These are phyloP conservation scores for Agelastica alni DNA, from an alignment of 2,888 invertebrate genomes.

Conservation along the genomic window DNA sequence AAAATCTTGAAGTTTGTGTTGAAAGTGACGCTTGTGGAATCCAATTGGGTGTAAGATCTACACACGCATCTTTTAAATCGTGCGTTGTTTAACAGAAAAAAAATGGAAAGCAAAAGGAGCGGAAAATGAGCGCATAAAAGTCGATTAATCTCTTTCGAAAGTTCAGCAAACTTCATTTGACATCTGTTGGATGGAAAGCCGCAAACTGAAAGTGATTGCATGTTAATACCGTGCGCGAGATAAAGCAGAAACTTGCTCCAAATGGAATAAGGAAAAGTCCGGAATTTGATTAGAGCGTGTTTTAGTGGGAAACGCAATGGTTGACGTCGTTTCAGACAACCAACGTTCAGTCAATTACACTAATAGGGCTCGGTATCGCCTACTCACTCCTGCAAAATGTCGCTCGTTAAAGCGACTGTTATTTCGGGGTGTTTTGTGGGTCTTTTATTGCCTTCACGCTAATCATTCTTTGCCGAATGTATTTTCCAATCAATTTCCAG, in stretches of 20 bases:
- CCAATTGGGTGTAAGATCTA: too few relatives aligned
- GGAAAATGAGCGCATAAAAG: too few relatives aligned
- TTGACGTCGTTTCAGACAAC: slow-evolving; percentile 62
- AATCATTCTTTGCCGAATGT: too few relatives aligned
- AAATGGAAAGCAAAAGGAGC: too few relatives aligned
- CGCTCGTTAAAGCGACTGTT: slow-evolving; percentile 8
- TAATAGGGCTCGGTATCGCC: slow-evolving; percentile 51
- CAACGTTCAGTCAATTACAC: slow-evolving; percentile 54
- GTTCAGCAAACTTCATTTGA: background rate
- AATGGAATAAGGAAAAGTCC: slow-evolving; percentile 46
- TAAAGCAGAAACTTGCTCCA: slow-evolving; percentile 33
- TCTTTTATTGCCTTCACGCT: background rate
- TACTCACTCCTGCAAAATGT: slow-evolving; percentile 38
- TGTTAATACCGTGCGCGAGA: slow-evolving; percentile 36
- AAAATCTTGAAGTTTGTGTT: too few relatives aligned
- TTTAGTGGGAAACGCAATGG: slow-evolving; percentile 56
- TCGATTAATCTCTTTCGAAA: background rate
- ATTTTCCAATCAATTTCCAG: too few relatives aligned
- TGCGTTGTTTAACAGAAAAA: too few relatives aligned
- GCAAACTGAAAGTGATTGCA: slow-evolving; percentile 31
- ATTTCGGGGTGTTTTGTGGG: background rate
- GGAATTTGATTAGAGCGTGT: slow-evolving; percentile 53
- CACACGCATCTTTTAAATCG: too few relatives aligned
- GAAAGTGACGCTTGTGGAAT: too few relatives aligned
- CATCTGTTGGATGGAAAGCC: slow-evolving; percentile 3